Base-by-base conservation (phyloP, 2,888 invertebrate genomes). In the Eilema depressum region DNA sequence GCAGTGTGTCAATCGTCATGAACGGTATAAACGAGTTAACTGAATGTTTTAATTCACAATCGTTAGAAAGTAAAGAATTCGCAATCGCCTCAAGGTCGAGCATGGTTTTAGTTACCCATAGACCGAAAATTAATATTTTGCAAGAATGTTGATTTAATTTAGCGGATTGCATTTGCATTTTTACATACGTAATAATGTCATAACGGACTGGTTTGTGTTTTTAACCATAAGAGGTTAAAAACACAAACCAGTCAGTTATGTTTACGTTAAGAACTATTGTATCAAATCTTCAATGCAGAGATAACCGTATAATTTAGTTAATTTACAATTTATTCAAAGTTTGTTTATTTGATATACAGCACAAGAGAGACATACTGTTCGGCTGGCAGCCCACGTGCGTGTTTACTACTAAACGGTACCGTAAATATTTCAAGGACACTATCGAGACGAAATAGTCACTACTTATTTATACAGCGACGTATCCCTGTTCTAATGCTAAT, bases 71-170 rank as follows among this genome's bases (percentile, higher is more conserved):
- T 70, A 64, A 74, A 64, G 64, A 75, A 76, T 82, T 73, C 59
- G 72, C 75, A 82, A 83, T 75, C 56, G 37, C 53, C 63, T 71
- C 82, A 82, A 78, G 83, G 82, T 73, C 75, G 69, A 25, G 26
- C 73, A 82, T 82, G 83, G 76, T 70, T 71, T 53, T 37, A 61
- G 71, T 60, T 74, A 68, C 68, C 77, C 66, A 75, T 78, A 72
- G 65, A 73, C 78, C 59, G 67, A 70, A 76, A 80, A 74, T 82
- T 74, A 71, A 33, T 41, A 71, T 82, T 73, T 79, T 75, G 77
- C 68, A 79, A 83, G 63, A 73, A 63, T 33, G 33, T 69, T 53
- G 63, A 62, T 73, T 66, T 62, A 64, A 37, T 65, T 63, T 63
- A 57, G 37, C 30, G 63, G 64, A 63, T 71, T 75, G 60, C 70